Evolutionary conservation across 2,888 invertebrate species (phyloP).

Genomic region (Drosophila nigricruria): DNA sequence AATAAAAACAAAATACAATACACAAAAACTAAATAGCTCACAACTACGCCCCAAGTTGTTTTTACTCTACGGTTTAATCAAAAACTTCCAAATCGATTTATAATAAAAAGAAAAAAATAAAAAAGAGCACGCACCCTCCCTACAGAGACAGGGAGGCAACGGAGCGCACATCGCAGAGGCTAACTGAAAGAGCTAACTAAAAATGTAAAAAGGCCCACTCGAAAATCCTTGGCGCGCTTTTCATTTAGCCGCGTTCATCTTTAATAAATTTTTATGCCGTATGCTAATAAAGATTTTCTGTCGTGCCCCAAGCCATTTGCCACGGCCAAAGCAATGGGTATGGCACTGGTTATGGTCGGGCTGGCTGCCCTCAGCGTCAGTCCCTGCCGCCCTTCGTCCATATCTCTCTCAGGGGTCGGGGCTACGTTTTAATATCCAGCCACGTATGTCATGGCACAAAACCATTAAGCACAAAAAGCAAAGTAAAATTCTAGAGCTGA

Average conservation of each 20-base stretch:
- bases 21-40: slow-evolving; percentile 51
- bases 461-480: slow-evolving; percentile 76
- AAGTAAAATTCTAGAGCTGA: slow-evolving; percentile 71
- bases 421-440: slow-evolving; percentile 77
- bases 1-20: slow-evolving; percentile 22
- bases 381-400: neutral
- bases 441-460: slow-evolving; percentile 82
- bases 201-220: slow-evolving; percentile 46
- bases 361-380: slow-evolving; percentile 1
- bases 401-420: slow-evolving; percentile 30
- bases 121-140: slow-evolving; percentile 6
- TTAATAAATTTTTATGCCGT: slow-evolving; percentile 81
- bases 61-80: slow-evolving; percentile 65
- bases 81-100: slow-evolving; percentile 79
- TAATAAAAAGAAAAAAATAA: too few relatives aligned
- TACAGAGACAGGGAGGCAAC: neutral
- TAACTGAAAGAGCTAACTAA: slow-evolving; percentile 47
- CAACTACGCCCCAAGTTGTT: slow-evolving; percentile 60
- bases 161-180: slow-evolving; percentile 17
- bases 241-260: slow-evolving; percentile 70
- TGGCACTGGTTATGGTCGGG: slow-evolving; percentile 20
- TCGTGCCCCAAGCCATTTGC: slow-evolving; percentile 70
- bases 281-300: slow-evolving; percentile 81
- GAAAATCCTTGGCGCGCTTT: slow-evolving; percentile 48
- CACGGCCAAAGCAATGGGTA: slow-evolving; percentile 26